Evolutionary conservation across 2,797 vertebrate species (phyloP).

Genomic region (Syngnathus acus): DNA sequence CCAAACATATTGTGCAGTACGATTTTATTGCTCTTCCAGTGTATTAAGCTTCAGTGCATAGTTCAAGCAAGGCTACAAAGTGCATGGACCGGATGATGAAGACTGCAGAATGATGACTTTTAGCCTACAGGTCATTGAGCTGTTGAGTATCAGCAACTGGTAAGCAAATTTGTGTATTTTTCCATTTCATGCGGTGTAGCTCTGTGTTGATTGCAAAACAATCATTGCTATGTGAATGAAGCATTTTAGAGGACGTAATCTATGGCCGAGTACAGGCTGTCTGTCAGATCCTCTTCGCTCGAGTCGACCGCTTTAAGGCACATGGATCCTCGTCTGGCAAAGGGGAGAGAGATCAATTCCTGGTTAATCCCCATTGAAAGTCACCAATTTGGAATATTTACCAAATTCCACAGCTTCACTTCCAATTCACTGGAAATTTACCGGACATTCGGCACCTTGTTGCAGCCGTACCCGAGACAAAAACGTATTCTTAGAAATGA

Average conservation of each 20-base stretch:
- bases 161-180: neutral
- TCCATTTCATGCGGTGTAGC: too few relatives aligned
- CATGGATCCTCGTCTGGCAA: conserved; percentile 66
- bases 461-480: too few relatives aligned
- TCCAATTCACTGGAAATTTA: neutral
- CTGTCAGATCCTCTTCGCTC: conserved; percentile 67
- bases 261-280: conserved; percentile 68
- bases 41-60: conserved; percentile 1
- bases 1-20: neutral
- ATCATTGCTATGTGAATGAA: neutral
- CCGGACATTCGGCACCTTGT: too few relatives aligned
- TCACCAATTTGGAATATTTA: neutral
- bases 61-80: neutral
- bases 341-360: conserved; percentile 4
- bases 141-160: neutral
- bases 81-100: neutral
- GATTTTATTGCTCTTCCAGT: neutral
- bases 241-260: conserved; percentile 66
- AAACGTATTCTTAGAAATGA: neutral
- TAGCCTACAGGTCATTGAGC: neutral
- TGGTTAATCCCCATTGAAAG: neutral
- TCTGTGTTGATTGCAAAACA: neutral
- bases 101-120: neutral
- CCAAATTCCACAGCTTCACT: neutral
- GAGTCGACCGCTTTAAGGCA: conserved; percentile 65